phyloP scores from a whole-genome alignment of 2,888 invertebrate species.

The Apotomis turbidana region DNA sequence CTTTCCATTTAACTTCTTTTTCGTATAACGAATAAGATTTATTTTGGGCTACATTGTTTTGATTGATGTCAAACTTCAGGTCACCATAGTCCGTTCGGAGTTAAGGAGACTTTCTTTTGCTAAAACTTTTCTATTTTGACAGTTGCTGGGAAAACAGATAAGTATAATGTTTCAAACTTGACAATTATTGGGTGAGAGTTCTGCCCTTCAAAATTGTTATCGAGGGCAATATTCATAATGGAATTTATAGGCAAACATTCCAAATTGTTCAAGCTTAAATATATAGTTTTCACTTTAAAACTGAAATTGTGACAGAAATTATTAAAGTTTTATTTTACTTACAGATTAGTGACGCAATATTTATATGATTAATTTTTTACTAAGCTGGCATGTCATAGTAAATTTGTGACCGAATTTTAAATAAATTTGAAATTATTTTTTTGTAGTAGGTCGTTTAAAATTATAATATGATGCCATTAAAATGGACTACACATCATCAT shows the following conservation, averaged over 20 bases:
- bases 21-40: background rate
- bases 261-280: background rate
- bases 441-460: no score
- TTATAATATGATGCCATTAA: no score
- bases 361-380: no score
- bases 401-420: no score
- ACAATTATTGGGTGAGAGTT: conserved; percentile 4
- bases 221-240: background rate
- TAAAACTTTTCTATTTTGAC: conserved; percentile 9
- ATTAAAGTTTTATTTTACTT: background rate
- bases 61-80: background rate
- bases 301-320: background rate
- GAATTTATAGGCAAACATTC: background rate
- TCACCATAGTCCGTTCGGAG: background rate
- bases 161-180: conserved; percentile 10
- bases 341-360: no score
- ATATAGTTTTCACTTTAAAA: background rate
- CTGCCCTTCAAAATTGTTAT: conserved; percentile 20
- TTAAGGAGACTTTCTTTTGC: background rate
- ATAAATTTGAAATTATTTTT: no score
- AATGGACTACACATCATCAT: no score
- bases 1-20: background rate
- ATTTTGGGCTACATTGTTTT: background rate
- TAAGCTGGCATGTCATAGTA: no score
- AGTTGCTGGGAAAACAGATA: conserved; percentile 17